These are phyloP conservation scores for Drosophila phalerata DNA, from an alignment of 2,888 invertebrate species.

Conservation along the genomic window DNA sequence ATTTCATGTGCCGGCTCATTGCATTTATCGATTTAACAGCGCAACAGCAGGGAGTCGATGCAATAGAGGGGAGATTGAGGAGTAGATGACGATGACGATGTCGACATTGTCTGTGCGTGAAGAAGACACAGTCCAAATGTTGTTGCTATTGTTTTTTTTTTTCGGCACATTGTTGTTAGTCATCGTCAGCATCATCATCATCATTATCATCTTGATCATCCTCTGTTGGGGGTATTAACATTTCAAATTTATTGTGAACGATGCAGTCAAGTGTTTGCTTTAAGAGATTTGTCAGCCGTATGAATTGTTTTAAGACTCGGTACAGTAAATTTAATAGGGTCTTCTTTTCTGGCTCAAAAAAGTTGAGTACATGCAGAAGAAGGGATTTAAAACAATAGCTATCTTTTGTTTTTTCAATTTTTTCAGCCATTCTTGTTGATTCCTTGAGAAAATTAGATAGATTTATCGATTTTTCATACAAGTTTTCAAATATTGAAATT, in stretches of 20 bases:
- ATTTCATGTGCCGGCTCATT: constrained; percentile 61
- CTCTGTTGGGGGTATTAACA: constrained; percentile 58
- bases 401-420: no score
- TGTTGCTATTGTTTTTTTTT: constrained; percentile 34
- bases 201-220: constrained; percentile 17
- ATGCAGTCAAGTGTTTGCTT: constrained; percentile 48
- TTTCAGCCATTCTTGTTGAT: no score
- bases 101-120: constrained; percentile 61
- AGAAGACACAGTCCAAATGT: constrained; percentile 49
- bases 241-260: constrained; percentile 49
- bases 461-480: no score
- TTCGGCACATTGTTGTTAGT: constrained; percentile 66
- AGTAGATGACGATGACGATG: constrained; percentile 39
- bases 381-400: no score
- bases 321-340: neutral
- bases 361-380: no score
- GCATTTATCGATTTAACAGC: constrained; percentile 77
- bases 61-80: neutral
- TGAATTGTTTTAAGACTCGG: constrained; percentile 10
- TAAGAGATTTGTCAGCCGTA: constrained; percentile 43
- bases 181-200: constrained; percentile 40
- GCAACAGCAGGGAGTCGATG: constrained; percentile 11
- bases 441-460: no score
- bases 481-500: no score
- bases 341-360: neutral